Conservation (phyloP, 2,797 vertebrate species). For the Acanthopagrus latus region DNA sequence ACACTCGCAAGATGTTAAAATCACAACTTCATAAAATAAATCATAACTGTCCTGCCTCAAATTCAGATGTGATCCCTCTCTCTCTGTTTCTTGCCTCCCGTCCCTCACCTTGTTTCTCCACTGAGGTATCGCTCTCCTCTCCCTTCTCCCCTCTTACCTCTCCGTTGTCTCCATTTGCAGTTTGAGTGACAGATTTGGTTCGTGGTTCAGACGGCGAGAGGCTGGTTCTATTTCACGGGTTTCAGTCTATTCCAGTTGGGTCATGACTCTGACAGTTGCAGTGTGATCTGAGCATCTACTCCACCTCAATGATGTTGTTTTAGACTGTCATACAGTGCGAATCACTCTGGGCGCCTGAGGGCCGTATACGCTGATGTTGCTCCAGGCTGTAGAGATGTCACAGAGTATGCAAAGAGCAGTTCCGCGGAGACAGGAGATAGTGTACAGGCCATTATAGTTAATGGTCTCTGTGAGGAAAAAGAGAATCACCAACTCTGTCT, state of each 20-base stretch:
- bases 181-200: conserved; percentile 73
- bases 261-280: conserved; percentile 62
- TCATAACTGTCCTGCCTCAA: background rate
- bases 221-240: conserved; percentile 60
- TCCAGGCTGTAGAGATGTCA: conserved; percentile 25
- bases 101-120: conserved; percentile 28
- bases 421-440: conserved; percentile 21
- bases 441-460: conserved; percentile 29
- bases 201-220: conserved; percentile 53
- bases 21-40: background rate
- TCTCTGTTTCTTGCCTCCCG: background rate
- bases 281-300: conserved; percentile 39
- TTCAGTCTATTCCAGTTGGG: conserved; percentile 64
- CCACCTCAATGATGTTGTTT: conserved; percentile 45
- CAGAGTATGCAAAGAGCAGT: conserved; percentile 12
- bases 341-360: conserved; percentile 24
- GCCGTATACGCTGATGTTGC: conserved; percentile 22
- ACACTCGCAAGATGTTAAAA: conserved; percentile 23
- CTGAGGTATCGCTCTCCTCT: conserved; percentile 5
- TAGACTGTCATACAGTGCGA: conserved; percentile 36
- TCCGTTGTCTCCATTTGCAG: conserved; percentile 36
- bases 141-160: conserved; percentile 27
- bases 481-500: conserved; percentile 7
- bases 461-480: conserved; percentile 18
- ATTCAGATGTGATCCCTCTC: background rate